These are phyloP conservation scores for Orycteropus afer DNA, from an alignment of 2,113 vertebrate genomes.

Conservation along the genomic window DNA sequence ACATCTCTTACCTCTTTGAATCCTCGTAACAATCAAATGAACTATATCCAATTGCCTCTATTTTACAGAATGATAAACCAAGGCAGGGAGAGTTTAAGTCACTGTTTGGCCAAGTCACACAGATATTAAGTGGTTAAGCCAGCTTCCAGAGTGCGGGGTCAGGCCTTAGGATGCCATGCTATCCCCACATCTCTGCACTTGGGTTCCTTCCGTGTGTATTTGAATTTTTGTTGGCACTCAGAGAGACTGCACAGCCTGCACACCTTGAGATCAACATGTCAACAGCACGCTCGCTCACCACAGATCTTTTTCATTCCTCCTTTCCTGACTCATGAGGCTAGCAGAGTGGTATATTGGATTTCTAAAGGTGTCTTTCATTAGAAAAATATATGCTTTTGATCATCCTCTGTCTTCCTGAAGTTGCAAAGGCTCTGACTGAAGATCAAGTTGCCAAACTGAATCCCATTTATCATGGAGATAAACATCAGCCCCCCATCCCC, in stretches of 20 bases:
- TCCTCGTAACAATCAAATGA: not conserved
- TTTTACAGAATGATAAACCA: not conserved
- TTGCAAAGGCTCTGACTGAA: conserved; percentile 49
- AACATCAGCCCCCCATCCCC: not conserved
- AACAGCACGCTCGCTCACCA: not conserved
- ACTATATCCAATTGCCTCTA: not conserved
- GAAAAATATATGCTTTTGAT: conserved; percentile 69
- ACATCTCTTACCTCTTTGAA: not conserved
- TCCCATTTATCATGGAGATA: conserved; percentile 62
- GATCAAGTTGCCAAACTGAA: conserved; percentile 70
- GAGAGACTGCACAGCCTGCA: not conserved
- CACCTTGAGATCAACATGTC: conserved; percentile 36
- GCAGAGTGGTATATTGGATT: conserved; percentile 55
- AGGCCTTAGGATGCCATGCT: accelerated
- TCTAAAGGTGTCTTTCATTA: conserved; percentile 70
- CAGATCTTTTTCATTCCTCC: conserved; percentile 31
- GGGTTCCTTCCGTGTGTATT: not conserved
- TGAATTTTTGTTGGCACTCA: not conserved
- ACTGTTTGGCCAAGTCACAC: not conserved
- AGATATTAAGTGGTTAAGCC: accelerated
- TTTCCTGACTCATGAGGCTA: not conserved
- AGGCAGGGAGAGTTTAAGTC: not conserved
- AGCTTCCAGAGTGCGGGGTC: not conserved
- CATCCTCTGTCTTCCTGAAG: conserved; percentile 37
- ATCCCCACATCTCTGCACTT: accelerated